phyloP scores from a whole-genome alignment of 2,888 invertebrate species.

The Drosophila demipolita region DNA sequence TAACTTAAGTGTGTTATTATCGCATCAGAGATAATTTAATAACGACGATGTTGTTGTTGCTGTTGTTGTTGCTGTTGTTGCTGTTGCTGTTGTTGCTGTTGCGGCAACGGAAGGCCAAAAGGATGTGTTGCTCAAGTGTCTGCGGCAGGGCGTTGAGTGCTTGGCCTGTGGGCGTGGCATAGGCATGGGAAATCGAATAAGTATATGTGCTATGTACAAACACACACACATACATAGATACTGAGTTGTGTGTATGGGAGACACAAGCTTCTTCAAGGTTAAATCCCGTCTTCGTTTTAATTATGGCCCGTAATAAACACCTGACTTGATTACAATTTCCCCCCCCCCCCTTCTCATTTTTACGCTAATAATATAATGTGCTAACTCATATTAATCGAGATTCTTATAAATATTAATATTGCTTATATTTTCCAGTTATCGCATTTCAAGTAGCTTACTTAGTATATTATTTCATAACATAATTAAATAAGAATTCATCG shows the following conservation, averaged over 20 bases:
- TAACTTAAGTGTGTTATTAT: conserved; percentile 82
- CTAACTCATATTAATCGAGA: background rate
- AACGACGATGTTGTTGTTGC: conserved; percentile 62
- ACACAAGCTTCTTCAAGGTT: conserved; percentile 58
- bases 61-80: conserved; percentile 31
- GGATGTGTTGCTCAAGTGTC: conserved; percentile 44
- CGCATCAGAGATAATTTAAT: conserved; percentile 83
- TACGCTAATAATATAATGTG: background rate
- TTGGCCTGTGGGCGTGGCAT: conserved; percentile 20
- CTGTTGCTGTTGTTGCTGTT: conserved; percentile 44
- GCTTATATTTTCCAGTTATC: background rate
- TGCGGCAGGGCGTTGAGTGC: conserved; percentile 50
- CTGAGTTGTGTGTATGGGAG: background rate
- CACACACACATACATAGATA: background rate
- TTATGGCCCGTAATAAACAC: conserved; percentile 20
- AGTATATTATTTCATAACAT: too few relatives aligned
- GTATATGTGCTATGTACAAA: conserved; percentile 2
- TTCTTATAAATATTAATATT: background rate
- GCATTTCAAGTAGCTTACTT: background rate
- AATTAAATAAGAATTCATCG: too few relatives aligned
- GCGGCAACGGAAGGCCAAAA: conserved; percentile 61
- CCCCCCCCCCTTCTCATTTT: background rate
- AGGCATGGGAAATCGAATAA: conserved; percentile 30
- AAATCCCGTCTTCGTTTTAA: conserved; percentile 9
- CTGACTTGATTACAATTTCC: conserved; percentile 11